phyloP scores from a whole-genome alignment of 2,797 vertebrate species.

The Lepilemur ruficaudatus region DNA sequence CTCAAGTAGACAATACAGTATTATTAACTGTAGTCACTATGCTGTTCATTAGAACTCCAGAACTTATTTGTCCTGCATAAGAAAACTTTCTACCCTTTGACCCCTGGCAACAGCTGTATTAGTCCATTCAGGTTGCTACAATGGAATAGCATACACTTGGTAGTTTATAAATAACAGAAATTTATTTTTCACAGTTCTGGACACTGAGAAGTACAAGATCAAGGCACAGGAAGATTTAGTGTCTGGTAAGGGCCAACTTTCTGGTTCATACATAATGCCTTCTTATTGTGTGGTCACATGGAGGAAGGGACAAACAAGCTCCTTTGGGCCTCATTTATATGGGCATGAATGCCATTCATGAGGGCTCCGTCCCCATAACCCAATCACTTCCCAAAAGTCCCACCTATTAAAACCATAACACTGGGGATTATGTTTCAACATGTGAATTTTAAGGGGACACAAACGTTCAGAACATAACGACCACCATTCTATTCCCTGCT shows the following conservation, averaged over 20 bases:
- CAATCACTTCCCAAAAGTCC: background rate
- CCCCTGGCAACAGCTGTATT: background rate
- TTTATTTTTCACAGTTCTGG: background rate
- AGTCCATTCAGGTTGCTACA: background rate
- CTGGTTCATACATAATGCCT: background rate
- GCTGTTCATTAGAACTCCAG: background rate
- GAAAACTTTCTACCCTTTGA: background rate
- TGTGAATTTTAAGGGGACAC: background rate
- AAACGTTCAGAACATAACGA: background rate
- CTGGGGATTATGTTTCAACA: background rate
- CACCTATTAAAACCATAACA: background rate
- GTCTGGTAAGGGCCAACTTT: background rate
- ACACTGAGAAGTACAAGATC: background rate
- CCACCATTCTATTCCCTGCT: background rate
- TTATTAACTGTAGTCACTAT: background rate
- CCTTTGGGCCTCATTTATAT: background rate
- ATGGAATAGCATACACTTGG: background rate
- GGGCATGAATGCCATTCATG: background rate
- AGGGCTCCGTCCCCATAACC: background rate
- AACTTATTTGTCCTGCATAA: background rate
- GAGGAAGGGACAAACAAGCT: background rate
- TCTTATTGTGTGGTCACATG: background rate
- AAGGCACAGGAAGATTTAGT: background rate
- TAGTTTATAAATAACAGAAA: background rate
- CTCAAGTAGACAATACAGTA: background rate